Percentiles rank a stretch among this genome's conserved stretches.
These are phyloP conservation scores for Lophura swinhoii DNA, from an alignment of 2,797 vertebrate genomes.

Conservation along the genomic window DNA sequence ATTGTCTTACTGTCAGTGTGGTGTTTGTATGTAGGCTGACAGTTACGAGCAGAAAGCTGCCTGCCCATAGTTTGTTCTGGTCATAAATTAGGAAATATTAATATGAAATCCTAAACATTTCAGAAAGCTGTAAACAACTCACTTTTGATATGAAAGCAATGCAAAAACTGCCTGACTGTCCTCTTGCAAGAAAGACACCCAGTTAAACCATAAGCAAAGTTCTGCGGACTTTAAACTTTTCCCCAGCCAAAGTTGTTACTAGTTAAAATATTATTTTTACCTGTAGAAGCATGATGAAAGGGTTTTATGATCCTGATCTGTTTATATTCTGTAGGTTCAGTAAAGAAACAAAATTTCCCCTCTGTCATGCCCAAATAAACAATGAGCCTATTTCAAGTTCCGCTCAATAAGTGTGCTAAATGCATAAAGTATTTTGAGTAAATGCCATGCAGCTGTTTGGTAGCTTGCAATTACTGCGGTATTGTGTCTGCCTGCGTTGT, in stretches of 20 bases:
- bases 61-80: background rate
- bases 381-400: constrained; percentile 59
- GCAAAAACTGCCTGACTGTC: background rate
- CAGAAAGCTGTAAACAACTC: constrained; percentile 17
- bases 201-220: background rate
- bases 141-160: background rate
- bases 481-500: constrained; percentile 39
- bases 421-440: constrained; percentile 72
- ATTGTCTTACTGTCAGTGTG: background rate
- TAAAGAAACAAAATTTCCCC: constrained; percentile 9
- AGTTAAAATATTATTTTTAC: constrained; percentile 37
- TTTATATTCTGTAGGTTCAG: background rate
- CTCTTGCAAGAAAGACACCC: background rate
- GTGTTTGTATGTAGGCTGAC: background rate
- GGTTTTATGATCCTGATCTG: background rate
- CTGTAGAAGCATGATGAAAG: background rate
- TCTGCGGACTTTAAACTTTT: constrained; percentile 21
- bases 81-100: background rate
- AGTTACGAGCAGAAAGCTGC: background rate
- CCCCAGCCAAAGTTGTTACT: background rate
- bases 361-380: constrained; percentile 50
- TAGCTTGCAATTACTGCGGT: constrained; percentile 51
- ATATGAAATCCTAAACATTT: background rate
- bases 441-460: constrained; percentile 70
- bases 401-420: constrained; percentile 54